Evolutionary conservation across 2,797 vertebrate genomes (phyloP).

Genomic region (Galago senegalensis): DNA sequence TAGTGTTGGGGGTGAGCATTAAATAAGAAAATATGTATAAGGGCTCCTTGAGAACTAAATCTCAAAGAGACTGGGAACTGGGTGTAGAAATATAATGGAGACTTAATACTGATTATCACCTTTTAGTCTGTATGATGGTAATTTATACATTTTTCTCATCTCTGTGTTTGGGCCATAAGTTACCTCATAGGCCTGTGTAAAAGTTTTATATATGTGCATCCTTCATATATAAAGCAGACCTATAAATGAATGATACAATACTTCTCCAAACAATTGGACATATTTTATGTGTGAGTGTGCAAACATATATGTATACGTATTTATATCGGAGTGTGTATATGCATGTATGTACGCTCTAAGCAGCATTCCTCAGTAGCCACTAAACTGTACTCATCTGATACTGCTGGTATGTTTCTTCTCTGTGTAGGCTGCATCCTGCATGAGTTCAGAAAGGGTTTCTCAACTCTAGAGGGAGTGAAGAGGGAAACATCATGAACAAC

Average conservation of each 20-base stretch:
- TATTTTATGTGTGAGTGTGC: not conserved
- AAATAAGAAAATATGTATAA: constrained; percentile 16
- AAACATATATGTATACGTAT: not conserved
- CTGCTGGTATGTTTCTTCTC: not conserved
- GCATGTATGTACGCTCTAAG: not conserved
- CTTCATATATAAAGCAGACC: constrained; percentile 30
- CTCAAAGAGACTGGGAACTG: not conserved
- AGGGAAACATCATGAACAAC: not conserved
- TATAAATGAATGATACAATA: constrained; percentile 27
- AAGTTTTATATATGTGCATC: not conserved
- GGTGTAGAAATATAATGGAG: not conserved
- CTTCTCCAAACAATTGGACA: constrained; percentile 33
- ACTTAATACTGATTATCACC: not conserved
- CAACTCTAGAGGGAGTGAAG: constrained; percentile 46
- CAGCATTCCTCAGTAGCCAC: constrained; percentile 43
- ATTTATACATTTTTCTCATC: not conserved
- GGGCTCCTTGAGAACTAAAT: not conserved
- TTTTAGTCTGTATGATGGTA: not conserved
- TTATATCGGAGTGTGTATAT: not conserved
- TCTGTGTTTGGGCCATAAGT: constrained; percentile 33
- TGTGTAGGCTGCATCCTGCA: not conserved
- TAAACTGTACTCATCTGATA: constrained; percentile 17
- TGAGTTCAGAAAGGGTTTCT: not conserved
- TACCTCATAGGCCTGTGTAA: not conserved
- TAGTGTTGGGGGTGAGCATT: not conserved